A percentile compares a stretch with the other conserved stretches of the same genome.
Conservation (phyloP, 2,113 vertebrate species). For the Prionailurus bengalensis region DNA sequence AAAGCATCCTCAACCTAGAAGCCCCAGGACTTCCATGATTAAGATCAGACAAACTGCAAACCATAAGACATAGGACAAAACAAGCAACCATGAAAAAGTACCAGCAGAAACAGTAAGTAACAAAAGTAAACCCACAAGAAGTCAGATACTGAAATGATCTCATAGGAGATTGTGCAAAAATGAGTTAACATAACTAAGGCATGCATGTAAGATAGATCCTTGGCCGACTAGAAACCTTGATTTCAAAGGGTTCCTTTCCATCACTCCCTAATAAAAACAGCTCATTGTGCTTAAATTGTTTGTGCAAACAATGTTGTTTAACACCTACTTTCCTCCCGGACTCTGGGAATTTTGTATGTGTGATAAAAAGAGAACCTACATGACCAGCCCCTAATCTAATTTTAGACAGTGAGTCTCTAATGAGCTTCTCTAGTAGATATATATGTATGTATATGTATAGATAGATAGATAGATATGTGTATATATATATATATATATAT, state of each 20-base stretch:
- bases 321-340: neutral
- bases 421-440: neutral
- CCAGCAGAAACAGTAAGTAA: neutral
- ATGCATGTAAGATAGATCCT: neutral
- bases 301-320: neutral
- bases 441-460: too few relatives aligned
- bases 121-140: neutral
- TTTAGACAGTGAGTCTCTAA: neutral
- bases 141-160: neutral
- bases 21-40: neutral
- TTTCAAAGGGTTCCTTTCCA: neutral
- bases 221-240: neutral
- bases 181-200: neutral
- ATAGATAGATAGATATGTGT: too few relatives aligned
- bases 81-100: neutral
- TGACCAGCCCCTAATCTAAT: neutral
- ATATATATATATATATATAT: neutral
- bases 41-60: neutral
- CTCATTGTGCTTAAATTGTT: neutral
- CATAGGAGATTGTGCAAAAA: neutral
- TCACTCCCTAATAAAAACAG: neutral
- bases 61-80: neutral
- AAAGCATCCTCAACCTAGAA: neutral
- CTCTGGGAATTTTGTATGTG: neutral
- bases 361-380: too few relatives aligned